Conservation (phyloP, 2,113 vertebrate genomes). For the Melanerpes formicivorus region DNA sequence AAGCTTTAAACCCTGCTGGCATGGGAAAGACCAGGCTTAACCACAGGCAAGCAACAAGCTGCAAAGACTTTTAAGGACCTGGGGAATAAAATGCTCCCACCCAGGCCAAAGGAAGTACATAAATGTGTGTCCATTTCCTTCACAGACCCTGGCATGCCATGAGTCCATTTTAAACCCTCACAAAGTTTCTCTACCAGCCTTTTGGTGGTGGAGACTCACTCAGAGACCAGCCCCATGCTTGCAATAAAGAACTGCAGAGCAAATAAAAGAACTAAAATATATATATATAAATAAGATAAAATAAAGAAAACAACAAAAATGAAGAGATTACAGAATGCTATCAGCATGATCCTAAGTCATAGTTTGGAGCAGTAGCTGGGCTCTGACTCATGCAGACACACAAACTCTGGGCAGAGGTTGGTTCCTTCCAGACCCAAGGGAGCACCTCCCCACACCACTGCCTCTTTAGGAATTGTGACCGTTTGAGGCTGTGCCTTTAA, state of each 20-base stretch:
- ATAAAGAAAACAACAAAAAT: too few species aligned
- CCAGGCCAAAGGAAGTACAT: background rate
- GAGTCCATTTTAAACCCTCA: background rate
- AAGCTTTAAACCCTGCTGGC: background rate
- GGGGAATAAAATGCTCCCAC: background rate
- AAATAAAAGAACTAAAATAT: background rate
- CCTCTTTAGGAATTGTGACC: background rate
- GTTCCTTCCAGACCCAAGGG: background rate
- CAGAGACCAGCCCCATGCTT: background rate
- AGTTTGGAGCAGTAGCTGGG: background rate
- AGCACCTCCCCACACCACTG: accelerated
- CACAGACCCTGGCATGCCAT: background rate
- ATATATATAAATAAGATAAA: too few species aligned
- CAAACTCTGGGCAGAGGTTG: background rate
- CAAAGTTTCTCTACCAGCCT: background rate
- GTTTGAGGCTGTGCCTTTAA: too few species aligned
- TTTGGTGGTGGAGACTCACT: background rate
- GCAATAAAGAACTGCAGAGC: background rate
- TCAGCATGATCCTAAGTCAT: background rate
- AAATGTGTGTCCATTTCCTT: background rate
- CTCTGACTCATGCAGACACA: background rate
- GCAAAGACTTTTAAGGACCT: background rate
- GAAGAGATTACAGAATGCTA: background rate
- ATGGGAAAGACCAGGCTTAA: accelerated
- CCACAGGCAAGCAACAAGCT: accelerated